These are phyloP conservation scores for Rousettus leschenaultii DNA, from an alignment of 2,113 vertebrate genomes.

Conservation along the genomic window DNA sequence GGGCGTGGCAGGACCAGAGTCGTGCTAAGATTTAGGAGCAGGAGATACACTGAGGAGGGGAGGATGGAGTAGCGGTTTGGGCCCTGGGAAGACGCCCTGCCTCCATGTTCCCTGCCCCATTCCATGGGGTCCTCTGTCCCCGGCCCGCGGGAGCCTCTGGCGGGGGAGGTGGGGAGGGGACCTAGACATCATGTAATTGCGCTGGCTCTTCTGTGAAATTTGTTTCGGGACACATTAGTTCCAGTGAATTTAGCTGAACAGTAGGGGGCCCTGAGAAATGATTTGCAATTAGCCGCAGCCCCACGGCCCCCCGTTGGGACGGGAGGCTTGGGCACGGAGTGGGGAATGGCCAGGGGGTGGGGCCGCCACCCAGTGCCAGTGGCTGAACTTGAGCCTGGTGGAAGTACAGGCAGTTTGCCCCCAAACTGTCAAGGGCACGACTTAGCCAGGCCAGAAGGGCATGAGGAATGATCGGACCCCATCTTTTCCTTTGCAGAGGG, in stretches of 20 bases:
- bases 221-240: constrained; percentile 76
- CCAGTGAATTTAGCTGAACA: constrained; percentile 77
- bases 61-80: neutral
- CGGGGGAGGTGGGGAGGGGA: neutral
- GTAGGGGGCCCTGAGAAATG: constrained; percentile 72
- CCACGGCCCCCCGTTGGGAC: constrained; percentile 54
- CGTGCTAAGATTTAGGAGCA: neutral
- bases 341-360: constrained; percentile 32
- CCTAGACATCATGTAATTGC: constrained; percentile 68
- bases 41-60: neutral
- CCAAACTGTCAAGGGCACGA: neutral
- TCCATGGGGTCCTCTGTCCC: neutral
- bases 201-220: constrained; percentile 74
- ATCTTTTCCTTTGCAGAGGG: neutral
- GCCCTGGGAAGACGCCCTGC: too few relatives aligned
- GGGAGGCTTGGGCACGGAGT: neutral
- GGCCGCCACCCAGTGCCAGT: neutral
- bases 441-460: neutral
- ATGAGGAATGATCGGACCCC: rapidly evolving
- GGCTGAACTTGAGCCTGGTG: neutral
- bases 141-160: neutral
- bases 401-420: neutral
- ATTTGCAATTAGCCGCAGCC: constrained; percentile 76
- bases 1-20: rapidly evolving
- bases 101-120: rapidly evolving